Conservation (phyloP, 1,140 invertebrate genomes). For the Popillia japonica region DNA sequence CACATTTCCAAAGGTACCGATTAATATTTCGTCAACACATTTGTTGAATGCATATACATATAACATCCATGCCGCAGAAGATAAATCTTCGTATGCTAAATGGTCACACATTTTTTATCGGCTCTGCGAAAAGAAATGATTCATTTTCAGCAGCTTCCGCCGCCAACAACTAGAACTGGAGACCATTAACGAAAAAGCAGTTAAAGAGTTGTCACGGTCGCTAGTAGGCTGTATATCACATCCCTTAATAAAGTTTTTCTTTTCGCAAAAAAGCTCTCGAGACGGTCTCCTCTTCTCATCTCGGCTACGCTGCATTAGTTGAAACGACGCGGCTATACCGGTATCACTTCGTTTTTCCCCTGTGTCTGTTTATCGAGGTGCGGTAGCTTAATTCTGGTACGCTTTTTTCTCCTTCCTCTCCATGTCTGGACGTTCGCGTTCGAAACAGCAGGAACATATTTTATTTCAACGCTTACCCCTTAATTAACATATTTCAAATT, state of each 20-base stretch:
- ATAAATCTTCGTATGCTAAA: not conserved
- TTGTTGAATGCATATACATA: too few species aligned
- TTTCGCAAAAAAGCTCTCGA: slow-evolving; percentile 3
- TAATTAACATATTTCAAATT: slow-evolving; percentile 37
- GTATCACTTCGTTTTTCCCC: not conserved
- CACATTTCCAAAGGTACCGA: too few species aligned
- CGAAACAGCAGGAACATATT: slow-evolving; percentile 7
- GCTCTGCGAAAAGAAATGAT: slow-evolving; percentile 4
- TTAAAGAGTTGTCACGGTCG: not conserved
- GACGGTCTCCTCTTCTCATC: not conserved
- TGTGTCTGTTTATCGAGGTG: not conserved
- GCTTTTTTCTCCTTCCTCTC: slow-evolving; percentile 12
- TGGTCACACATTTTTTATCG: not conserved
- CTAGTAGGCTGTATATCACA: slow-evolving; percentile 20
- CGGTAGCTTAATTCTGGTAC: slow-evolving; percentile 14
- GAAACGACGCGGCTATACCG: not conserved
- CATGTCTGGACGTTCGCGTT: not conserved
- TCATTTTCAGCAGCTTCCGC: slow-evolving; percentile 18
- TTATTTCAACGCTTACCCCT: slow-evolving; percentile 31
- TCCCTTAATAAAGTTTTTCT: slow-evolving; percentile 17
- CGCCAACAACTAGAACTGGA: not conserved
- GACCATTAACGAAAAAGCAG: slow-evolving; percentile 29
- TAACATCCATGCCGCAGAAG: not conserved
- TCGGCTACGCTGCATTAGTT: slow-evolving; percentile 2
- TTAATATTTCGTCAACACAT: too few species aligned